phyloP scores from a whole-genome alignment of 2,113 vertebrate species.

The Astatotilapia flaviijosephi region DNA sequence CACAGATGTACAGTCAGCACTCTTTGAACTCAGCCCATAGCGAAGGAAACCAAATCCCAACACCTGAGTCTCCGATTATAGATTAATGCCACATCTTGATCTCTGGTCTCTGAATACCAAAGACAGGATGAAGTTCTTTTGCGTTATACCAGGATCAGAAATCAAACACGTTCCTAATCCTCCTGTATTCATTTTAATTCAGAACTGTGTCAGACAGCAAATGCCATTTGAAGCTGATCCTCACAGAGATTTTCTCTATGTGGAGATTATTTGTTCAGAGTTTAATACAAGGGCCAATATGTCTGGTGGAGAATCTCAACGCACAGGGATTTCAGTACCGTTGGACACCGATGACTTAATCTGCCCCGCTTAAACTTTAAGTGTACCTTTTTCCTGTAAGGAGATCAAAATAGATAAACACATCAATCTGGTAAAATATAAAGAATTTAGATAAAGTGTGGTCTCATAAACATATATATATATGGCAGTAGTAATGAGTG shows the following conservation, averaged over 20 bases:
- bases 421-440: not conserved
- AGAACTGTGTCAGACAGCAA: slow-evolving; percentile 12
- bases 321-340: not conserved
- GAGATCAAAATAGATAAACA: not conserved
- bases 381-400: not conserved
- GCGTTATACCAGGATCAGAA: slow-evolving; percentile 16
- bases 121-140: slow-evolving; percentile 21
- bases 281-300: not conserved
- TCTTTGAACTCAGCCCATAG: slow-evolving; percentile 49
- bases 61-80: slow-evolving; percentile 54
- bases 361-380: not conserved
- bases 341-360: not conserved
- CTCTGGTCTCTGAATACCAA: slow-evolving; percentile 33
- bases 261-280: not conserved
- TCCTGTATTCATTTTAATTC: slow-evolving; percentile 4
- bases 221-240: slow-evolving; percentile 9
- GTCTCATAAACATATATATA: not conserved
- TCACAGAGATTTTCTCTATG: not conserved
- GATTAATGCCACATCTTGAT: slow-evolving; percentile 54
- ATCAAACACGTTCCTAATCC: slow-evolving; percentile 40
- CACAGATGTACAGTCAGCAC: slow-evolving; percentile 44
- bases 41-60: slow-evolving; percentile 23
- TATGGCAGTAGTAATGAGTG: not conserved
- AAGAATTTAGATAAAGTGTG: not conserved
- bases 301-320: not conserved